phyloP scores from a whole-genome alignment of 92 coral and sea anemone species.

The Palythoa grandiflora region DNA sequence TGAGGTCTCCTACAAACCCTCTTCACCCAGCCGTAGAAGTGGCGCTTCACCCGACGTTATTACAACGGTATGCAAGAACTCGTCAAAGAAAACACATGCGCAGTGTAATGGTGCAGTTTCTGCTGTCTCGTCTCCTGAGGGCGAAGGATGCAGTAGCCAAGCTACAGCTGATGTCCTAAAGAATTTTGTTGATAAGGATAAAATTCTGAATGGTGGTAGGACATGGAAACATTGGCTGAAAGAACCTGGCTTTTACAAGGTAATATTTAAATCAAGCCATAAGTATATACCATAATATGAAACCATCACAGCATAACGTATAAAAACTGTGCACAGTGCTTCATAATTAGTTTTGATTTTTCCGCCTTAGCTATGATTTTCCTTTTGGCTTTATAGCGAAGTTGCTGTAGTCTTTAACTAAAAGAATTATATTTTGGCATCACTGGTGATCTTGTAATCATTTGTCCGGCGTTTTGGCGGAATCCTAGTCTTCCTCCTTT shows the following conservation, averaged over 20 bases:
- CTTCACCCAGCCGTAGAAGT: slow-evolving; percentile 55
- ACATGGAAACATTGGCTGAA: slow-evolving; percentile 77
- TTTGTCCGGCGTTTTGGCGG: too few relatives aligned
- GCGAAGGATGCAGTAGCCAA: not conserved
- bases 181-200: slow-evolving; percentile 12
- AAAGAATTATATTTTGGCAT: too few relatives aligned
- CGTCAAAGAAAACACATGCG: slow-evolving; percentile 31
- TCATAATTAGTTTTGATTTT: too few relatives aligned
- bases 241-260: slow-evolving; percentile 79
- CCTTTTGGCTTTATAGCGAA: too few relatives aligned
- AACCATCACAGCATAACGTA: too few relatives aligned
- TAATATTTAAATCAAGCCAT: not conserved
- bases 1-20: slow-evolving; percentile 44
- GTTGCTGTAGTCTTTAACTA: too few relatives aligned
- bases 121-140: slow-evolving; percentile 23
- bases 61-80: slow-evolving; percentile 53
- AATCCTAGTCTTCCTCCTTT: too few relatives aligned
- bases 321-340: too few relatives aligned
- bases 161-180: not conserved
- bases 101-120: slow-evolving; percentile 39
- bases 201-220: slow-evolving; percentile 31
- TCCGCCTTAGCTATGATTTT: too few relatives aligned
- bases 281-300: too few relatives aligned
- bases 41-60: slow-evolving; percentile 61
- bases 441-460: too few relatives aligned